Evolutionary conservation across 2,113 vertebrate genomes (phyloP).

Genomic region (Onychostruthus taczanowskii): DNA sequence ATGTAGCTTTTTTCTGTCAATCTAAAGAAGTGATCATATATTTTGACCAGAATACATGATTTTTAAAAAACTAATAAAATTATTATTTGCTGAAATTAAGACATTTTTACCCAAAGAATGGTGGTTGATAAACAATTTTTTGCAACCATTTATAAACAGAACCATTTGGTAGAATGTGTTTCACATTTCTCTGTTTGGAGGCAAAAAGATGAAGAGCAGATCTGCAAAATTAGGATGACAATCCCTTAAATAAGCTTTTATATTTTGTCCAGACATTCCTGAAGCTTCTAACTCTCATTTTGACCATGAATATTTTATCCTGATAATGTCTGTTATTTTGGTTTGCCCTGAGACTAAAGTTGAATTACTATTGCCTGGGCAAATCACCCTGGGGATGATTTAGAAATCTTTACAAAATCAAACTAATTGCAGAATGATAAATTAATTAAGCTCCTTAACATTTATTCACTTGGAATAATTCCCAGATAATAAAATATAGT

Average conservation of each 20-base stretch:
- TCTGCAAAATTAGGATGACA: not conserved
- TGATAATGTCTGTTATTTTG: not conserved
- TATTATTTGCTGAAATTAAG: not conserved
- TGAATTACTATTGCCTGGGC: not conserved
- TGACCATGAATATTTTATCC: not conserved
- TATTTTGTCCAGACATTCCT: not conserved
- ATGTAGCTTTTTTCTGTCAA: not conserved
- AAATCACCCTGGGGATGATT: not conserved
- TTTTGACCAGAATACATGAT: not conserved
- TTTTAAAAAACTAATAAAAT: not conserved
- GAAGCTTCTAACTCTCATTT: not conserved
- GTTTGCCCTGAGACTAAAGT: not conserved
- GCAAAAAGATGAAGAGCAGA: not conserved
- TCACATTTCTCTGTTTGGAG: not conserved
- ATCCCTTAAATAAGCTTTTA: not conserved
- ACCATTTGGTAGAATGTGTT: not conserved
- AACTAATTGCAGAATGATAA: not conserved
- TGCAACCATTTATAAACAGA: not conserved
- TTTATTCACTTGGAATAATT: constrained; percentile 3
- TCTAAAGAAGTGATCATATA: not conserved
- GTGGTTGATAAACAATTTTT: not conserved
- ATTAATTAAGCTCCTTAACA: not conserved
- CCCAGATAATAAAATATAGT: not conserved
- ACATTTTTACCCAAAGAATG: not conserved
- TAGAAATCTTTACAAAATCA: not conserved